Conservation (phyloP, 2,113 vertebrate genomes). For the Pseudopipra pipra region DNA sequence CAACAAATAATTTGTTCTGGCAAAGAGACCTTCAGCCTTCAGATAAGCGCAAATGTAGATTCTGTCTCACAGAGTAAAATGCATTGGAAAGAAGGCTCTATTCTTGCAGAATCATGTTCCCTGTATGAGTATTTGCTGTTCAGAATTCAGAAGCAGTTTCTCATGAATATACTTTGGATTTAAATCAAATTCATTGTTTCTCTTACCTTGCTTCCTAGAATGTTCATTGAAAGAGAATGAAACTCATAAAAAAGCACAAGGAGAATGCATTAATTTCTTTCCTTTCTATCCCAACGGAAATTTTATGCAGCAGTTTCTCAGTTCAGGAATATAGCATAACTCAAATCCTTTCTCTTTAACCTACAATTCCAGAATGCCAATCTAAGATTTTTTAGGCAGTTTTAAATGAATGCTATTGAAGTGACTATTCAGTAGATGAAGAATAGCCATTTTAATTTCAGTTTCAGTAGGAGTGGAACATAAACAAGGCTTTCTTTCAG, state of each 20-base stretch:
- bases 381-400: constrained; percentile 18
- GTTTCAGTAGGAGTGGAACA: constrained; percentile 46
- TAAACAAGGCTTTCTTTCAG: constrained; percentile 56
- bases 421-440: constrained; percentile 47
- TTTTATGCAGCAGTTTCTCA: not conserved
- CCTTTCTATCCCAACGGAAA: not conserved
- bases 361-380: constrained; percentile 28
- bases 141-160: constrained; percentile 1
- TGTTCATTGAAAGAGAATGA: not conserved
- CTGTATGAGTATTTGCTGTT: not conserved
- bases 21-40: not conserved
- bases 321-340: not conserved
- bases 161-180: not conserved
- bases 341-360: constrained; percentile 9
- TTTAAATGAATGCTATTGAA: constrained; percentile 48
- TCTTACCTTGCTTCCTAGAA: constrained; percentile 6
- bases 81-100: not conserved
- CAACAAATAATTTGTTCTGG: not conserved
- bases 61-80: not conserved
- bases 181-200: not conserved
- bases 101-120: not conserved
- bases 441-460: constrained; percentile 62
- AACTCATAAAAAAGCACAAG: not conserved
- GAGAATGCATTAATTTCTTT: not conserved
- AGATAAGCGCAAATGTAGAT: not conserved